Evolutionary conservation across 2,888 invertebrate species (phyloP).

Genomic region (Adelphocoris suturalis): DNA sequence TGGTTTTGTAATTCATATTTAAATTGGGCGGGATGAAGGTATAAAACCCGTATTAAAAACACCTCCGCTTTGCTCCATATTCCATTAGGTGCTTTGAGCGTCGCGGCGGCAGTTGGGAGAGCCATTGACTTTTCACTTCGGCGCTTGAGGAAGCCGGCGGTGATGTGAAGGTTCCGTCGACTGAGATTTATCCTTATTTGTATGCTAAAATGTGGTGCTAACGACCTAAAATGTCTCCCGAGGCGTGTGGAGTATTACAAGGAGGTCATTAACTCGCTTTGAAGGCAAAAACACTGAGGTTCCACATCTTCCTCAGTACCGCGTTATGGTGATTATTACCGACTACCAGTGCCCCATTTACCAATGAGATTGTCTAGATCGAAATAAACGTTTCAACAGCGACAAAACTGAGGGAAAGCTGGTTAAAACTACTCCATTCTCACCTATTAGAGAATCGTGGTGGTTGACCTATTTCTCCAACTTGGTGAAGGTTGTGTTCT

Average conservation of each 20-base stretch:
- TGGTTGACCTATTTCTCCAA: no score
- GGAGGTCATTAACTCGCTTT: slow-evolving; percentile 44
- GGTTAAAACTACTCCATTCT: no score
- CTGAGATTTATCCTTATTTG: slow-evolving; percentile 40
- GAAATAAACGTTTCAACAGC: no score
- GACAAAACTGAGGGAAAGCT: no score
- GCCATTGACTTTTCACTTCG: slow-evolving; percentile 13
- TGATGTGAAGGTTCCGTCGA: not conserved
- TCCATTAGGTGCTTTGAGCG: not conserved
- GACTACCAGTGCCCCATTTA: no score
- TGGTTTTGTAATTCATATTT: slow-evolving; percentile 7
- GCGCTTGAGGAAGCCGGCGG: not conserved
- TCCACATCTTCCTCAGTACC: not conserved
- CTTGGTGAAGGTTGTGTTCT: no score
- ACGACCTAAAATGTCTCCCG: slow-evolving; percentile 32
- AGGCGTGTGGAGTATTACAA: slow-evolving; percentile 18
- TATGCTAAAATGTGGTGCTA: slow-evolving; percentile 41
- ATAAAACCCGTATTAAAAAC: not conserved
- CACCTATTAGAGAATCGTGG: no score
- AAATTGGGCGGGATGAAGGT: not conserved
- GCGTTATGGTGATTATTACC: not conserved
- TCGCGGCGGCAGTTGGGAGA: not conserved
- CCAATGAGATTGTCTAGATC: no score
- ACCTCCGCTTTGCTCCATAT: not conserved
- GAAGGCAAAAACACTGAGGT: slow-evolving; percentile 31